Evolutionary conservation across 1,140 invertebrate species (phyloP), one percentile per base, ranked within the genome.

Genomic region (Anastatus disparis): DNA sequence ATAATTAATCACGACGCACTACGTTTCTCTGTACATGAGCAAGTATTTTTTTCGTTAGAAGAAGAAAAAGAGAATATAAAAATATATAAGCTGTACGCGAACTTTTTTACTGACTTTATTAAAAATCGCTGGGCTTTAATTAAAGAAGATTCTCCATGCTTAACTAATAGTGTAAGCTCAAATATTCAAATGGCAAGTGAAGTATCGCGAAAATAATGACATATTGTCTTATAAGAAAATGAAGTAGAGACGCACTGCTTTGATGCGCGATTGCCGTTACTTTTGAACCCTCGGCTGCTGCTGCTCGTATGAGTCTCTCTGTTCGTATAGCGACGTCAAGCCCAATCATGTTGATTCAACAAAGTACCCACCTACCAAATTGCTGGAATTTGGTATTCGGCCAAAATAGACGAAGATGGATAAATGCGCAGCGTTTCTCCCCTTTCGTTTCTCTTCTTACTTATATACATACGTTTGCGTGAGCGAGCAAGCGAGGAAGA

Each of bases 321-420:
- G 4, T 35, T 10, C 10, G 4, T 44, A 46, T 63, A n/a, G 15
- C 29, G 76, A 76, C 80, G 84, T 84, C 83, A 79, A 83, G 84
- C 80, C 79, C 83, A 84, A 86, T 86, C 83, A 85, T 85, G 84
- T 86, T 86, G 84, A 86, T 85, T 86, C 84, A 86, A 86, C 84
- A 86, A 84, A 85, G 84, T 85, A 86, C 82, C 82, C 81, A 86
- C 80, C 83, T 83, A 82, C 81, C 81, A 84, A 85, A 85, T 85
- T 85, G 83, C 78, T 80, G 79, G 81, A 85, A 86, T 85, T 86
- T 85, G 84, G 83, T 85, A 85, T 86, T 85, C 83, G 85, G 82
- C 85, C 85, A 85, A 80, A 77, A n/a, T n/a, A n/a, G n/a, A n/a
- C n/a, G n/a, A n/a, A n/a, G n/a, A n/a, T n/a, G n/a, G n/a, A n/a